Percentiles rank a stretch among this genome's conserved stretches.
Conservation (phyloP, 92 coral and sea anemone species). For the Siderastrea radians region DNA sequence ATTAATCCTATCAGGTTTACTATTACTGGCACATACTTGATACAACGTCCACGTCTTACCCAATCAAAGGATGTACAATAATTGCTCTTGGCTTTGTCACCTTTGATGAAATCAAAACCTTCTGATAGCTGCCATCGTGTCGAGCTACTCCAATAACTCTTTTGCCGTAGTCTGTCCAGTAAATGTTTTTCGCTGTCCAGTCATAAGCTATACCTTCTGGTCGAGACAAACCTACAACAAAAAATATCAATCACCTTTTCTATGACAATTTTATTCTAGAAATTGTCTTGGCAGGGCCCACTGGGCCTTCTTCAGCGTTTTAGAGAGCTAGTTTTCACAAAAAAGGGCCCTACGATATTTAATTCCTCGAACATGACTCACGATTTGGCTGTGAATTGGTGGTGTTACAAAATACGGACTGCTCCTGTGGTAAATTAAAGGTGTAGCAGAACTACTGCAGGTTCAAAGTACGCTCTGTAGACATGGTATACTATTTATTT, state of each 20-base stretch:
- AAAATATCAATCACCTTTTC: neutral
- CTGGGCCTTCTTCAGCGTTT: too few relatives aligned
- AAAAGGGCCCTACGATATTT: too few relatives aligned
- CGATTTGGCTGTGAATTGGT: too few relatives aligned
- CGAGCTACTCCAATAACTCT: conserved; percentile 82
- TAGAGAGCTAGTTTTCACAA: too few relatives aligned
- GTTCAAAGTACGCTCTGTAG: too few relatives aligned
- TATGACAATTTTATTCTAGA: neutral
- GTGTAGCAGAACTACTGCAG: too few relatives aligned
- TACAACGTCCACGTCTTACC: conserved; percentile 67
- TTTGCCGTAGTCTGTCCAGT: conserved; percentile 87
- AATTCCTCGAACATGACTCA: too few relatives aligned
- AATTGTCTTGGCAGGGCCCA: too few relatives aligned
- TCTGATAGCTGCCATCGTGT: conserved; percentile 79
- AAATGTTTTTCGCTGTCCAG: conserved; percentile 95
- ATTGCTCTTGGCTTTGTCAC: conserved; percentile 90
- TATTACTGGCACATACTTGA: neutral
- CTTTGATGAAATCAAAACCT: conserved; percentile 55
- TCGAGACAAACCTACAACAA: conserved; percentile 49
- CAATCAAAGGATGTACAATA: conserved; percentile 88
- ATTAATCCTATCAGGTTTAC: too few relatives aligned
- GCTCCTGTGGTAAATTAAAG: too few relatives aligned
- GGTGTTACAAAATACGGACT: too few relatives aligned
- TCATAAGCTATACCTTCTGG: conserved; percentile 95
- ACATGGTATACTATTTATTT: too few relatives aligned